phyloP scores from a whole-genome alignment of 2,888 invertebrate genomes.

The Microctonus brassicae region DNA sequence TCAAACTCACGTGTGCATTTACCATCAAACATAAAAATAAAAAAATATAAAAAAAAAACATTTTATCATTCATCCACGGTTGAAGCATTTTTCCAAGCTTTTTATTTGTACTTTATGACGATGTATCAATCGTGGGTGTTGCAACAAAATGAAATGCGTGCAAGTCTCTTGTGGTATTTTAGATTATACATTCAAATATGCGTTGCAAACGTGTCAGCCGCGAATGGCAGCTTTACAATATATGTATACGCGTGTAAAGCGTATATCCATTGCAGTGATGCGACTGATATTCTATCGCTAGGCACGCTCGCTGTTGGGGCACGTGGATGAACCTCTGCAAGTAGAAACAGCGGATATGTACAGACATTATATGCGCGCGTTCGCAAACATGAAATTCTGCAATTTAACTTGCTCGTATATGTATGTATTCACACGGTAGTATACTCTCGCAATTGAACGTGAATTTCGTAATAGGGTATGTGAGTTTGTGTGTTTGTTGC shows the following conservation, averaged over 20 bases:
- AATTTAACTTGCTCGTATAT: not conserved
- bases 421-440: not conserved
- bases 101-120: not conserved
- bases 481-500: not conserved
- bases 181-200: constrained; percentile 40
- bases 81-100: not conserved
- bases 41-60: not conserved
- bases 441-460: not conserved
- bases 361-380: constrained; percentile 18
- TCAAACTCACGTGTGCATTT: not conserved
- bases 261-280: constrained; percentile 29
- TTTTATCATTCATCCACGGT: not conserved
- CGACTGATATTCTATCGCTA: constrained; percentile 36
- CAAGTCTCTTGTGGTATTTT: constrained; percentile 29
- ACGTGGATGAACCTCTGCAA: constrained; percentile 8
- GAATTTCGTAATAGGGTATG: not conserved
- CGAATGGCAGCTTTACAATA: constrained; percentile 30
- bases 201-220: constrained; percentile 37
- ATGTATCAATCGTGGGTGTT: constrained; percentile 30
- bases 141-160: too few species aligned
- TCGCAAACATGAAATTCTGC: constrained; percentile 27
- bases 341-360: constrained; percentile 25
- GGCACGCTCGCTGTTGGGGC: constrained; percentile 8
- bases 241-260: constrained; percentile 27
- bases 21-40: not conserved